Evolutionary conservation across 30 jellyfish, hydroid and myxozoan genomes (phyloP), one percentile per base, ranked within the genome.

Genomic region (Sanderia malayensis): DNA sequence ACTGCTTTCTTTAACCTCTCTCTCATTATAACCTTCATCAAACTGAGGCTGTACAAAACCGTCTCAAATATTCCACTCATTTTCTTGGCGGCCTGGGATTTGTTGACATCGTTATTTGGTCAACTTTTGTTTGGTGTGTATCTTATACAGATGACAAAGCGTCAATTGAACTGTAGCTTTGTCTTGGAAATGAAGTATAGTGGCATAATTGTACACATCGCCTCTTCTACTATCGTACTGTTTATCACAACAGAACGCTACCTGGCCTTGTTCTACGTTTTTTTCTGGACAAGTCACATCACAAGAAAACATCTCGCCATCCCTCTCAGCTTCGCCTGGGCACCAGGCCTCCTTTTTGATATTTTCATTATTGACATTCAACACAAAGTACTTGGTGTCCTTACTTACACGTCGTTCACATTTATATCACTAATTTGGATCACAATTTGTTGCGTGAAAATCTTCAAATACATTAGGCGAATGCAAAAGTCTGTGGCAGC

Each of bases 1-100:
- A 53, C 80, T 4, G 61, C 71, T 3, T n/a, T 65, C 20, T 71
- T 76, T 23, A 76, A 76, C 37, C 44, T 62, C 13, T 61, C 87
- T 13, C 44, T 76, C 11, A 37, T 76, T 33, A 49, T 76, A 24
- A 80, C 53, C 52, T 26, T 76, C 71, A 10, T 61, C 63, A 44
- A 21, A 46, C 24, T 65, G 61, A 76, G 59, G 37, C 71, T 52
- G 30, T 34, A 44, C n/a, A n/a, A n/a, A n/a, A 65, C 72, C 22
- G 32, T 62, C 21, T 76, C 87, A 20, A 76, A 76, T 31, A 76
- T 65, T 4, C 87, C 87, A 0, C 0, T 76, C 1, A 55, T 64
- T 3, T 76, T 76, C 25, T 80, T 76, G 6, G 87, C 87, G 27
- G 73, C 72, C 72, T 76, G 87, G 87, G 79, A 76, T 27, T 31